Conservation (phyloP, 2,888 invertebrate genomes). For the Unio delphinus region DNA sequence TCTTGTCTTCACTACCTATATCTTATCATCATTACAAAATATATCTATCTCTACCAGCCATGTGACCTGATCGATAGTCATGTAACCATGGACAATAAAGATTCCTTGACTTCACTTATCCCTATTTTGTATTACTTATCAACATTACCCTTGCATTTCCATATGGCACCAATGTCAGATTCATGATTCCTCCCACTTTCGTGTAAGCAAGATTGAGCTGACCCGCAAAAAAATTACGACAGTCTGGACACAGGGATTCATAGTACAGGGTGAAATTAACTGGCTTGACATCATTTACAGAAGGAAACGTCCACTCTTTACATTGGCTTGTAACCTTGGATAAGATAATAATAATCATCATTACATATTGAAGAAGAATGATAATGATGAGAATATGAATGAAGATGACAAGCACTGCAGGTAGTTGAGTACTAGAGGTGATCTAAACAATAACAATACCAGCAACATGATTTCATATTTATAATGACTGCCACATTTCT, state of each 20-base stretch:
- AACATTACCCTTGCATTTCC: slow-evolving; percentile 64
- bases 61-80: background rate
- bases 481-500: no score
- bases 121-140: background rate
- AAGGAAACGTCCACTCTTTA: slow-evolving; percentile 2
- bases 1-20: no score
- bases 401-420: no score
- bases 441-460: no score
- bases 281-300: slow-evolving; percentile 11
- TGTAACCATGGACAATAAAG: background rate
- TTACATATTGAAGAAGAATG: no score
- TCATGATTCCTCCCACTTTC: slow-evolving; percentile 54
- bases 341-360: background rate
- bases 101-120: background rate
- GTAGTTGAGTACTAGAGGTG: no score
- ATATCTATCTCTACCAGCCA: no score
- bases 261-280: slow-evolving; percentile 64
- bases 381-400: no score
- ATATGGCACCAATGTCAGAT: slow-evolving; percentile 65
- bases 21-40: no score
- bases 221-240: slow-evolving; percentile 49
- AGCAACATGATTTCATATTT: no score
- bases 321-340: slow-evolving; percentile 23
- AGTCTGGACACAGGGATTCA: slow-evolving; percentile 67
- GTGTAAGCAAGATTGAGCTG: slow-evolving; percentile 53